Conservation (phyloP, 2,797 vertebrate genomes). For the Malurus splendens region DNA sequence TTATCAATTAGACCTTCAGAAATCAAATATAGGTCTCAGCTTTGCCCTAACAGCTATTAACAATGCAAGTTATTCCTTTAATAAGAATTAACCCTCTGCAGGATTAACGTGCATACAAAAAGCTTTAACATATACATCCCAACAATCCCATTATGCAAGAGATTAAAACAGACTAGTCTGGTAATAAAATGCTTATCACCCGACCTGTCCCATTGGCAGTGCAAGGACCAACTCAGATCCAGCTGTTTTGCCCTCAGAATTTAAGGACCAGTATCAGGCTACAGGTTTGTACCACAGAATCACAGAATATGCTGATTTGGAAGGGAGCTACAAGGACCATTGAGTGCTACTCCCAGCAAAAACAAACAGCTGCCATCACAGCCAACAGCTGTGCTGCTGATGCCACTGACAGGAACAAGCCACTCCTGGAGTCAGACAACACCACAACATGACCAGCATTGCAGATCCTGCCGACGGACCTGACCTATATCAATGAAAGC, state of each 20-base stretch:
- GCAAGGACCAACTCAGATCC: not conserved
- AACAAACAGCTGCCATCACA: not conserved
- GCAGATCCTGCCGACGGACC: not conserved
- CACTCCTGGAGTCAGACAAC: not conserved
- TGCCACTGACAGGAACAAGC: not conserved
- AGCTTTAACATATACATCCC: not conserved
- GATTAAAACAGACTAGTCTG: not conserved
- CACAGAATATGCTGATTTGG: not conserved
- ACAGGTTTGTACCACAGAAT: not conserved
- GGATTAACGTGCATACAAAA: not conserved
- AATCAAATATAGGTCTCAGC: not conserved
- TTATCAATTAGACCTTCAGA: not conserved
- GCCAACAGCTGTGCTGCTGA: not conserved
- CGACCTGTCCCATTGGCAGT: not conserved
- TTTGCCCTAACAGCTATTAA: not conserved
- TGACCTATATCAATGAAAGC: not conserved
- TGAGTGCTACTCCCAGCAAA: accelerated
- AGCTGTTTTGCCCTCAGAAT: not conserved
- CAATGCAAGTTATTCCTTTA: not conserved
- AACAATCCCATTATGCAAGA: not conserved
- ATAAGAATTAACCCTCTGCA: not conserved
- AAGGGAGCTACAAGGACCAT: not conserved
- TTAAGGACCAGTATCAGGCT: not conserved
- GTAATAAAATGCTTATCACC: not conserved
- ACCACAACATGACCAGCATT: accelerated